Conservation (phyloP, 2,888 invertebrate genomes). For the Tortricodes alternella region DNA sequence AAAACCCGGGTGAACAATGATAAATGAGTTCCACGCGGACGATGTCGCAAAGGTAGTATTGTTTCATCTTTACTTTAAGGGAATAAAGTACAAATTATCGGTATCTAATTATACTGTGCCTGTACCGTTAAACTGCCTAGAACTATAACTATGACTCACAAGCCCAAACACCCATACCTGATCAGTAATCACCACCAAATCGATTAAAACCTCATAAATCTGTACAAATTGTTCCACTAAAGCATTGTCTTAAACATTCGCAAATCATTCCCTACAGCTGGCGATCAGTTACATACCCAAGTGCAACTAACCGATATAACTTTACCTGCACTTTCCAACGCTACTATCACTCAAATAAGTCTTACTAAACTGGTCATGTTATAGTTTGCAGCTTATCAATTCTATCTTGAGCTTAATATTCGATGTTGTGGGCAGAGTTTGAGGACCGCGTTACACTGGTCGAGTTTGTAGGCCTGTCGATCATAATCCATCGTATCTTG, state of each 20-base stretch:
- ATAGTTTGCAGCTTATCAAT: neutral
- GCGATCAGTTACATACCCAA: constrained; percentile 5
- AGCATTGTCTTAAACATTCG: constrained; percentile 23
- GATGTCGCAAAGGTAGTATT: no score
- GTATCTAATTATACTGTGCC: no score
- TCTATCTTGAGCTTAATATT: neutral
- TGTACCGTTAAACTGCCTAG: neutral
- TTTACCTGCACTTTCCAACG: neutral
- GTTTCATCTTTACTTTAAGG: no score
- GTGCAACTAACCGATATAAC: constrained; percentile 7
- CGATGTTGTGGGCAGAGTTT: neutral
- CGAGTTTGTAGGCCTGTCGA: neutral
- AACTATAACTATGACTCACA: neutral
- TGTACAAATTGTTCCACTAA: constrained; percentile 13
- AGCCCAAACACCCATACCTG: constrained; percentile 14
- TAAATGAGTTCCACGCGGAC: no score
- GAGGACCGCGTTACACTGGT: neutral
- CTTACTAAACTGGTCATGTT: neutral
- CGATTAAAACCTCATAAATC: constrained; percentile 23
- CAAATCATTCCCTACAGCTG: constrained; percentile 26
- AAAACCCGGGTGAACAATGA: no score
- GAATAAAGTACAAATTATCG: neutral
- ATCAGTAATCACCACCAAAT: constrained; percentile 20
- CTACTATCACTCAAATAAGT: neutral
- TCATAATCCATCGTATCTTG: neutral